Evolutionary conservation across 2,888 invertebrate species (phyloP).

Genomic region (Emmelina monodactyla): DNA sequence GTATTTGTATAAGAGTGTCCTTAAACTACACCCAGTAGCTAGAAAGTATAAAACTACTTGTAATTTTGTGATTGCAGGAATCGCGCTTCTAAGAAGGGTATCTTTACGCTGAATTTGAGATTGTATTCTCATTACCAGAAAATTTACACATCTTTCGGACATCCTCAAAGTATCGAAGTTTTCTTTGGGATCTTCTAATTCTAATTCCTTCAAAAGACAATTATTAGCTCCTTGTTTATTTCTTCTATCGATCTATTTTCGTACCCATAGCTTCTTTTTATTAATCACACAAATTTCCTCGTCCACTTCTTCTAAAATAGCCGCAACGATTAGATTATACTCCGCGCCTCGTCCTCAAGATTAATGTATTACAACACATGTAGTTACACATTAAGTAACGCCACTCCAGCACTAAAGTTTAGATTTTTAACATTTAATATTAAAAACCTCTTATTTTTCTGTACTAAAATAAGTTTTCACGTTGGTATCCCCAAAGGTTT

Average conservation of each 20-base stretch:
- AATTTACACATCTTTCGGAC: conserved; percentile 16
- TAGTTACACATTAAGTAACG: too few relatives aligned
- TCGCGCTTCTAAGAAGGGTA: conserved; percentile 4
- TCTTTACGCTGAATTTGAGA: conserved; percentile 7
- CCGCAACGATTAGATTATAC: too few relatives aligned
- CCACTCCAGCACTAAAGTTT: too few relatives aligned
- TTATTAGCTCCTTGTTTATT: neutral
- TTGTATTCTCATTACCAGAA: conserved; percentile 17
- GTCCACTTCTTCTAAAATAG: too few relatives aligned
- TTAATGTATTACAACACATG: too few relatives aligned
- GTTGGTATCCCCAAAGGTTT: too few relatives aligned
- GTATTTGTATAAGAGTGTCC: conserved; percentile 17
- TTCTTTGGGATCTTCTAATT: conserved; percentile 8
- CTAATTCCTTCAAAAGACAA: neutral
- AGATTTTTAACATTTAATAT: too few relatives aligned
- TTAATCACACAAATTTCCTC: too few relatives aligned
- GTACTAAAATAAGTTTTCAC: too few relatives aligned
- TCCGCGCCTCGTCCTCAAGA: too few relatives aligned
- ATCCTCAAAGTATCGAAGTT: conserved; percentile 13
- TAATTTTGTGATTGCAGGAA: conserved; percentile 4
- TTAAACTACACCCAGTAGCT: conserved; percentile 18
- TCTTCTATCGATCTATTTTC: conserved; percentile 2
- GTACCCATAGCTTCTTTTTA: too few relatives aligned
- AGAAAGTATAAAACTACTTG: conserved; percentile 16
- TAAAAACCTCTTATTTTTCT: too few relatives aligned